Percentiles rank a stretch among this genome's conserved stretches.
These are phyloP conservation scores for Myoxocephalus aenaeus DNA, from an alignment of 2,797 vertebrate species.

Conservation along the genomic window DNA sequence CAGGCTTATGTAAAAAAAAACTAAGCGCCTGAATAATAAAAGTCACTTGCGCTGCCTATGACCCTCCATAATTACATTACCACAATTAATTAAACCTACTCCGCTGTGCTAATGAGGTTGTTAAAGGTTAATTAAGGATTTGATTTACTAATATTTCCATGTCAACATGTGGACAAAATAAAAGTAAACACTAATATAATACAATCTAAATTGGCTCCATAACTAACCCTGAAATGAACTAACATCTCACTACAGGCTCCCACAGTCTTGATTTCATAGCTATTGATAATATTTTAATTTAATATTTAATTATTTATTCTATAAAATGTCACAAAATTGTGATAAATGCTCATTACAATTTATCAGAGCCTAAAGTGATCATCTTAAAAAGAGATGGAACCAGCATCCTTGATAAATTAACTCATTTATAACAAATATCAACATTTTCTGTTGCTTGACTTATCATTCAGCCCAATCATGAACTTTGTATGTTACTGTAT, in stretches of 20 bases:
- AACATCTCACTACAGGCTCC: background rate
- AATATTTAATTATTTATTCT: background rate
- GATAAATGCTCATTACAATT: background rate
- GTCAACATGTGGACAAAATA: constrained; percentile 30
- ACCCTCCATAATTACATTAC: constrained; percentile 34
- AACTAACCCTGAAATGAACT: background rate
- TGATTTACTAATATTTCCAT: constrained; percentile 52
- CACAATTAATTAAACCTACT: constrained; percentile 35
- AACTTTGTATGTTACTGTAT: background rate
- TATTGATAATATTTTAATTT: background rate
- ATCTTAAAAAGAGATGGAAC: background rate
- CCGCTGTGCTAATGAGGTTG: constrained; percentile 52
- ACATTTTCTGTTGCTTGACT: background rate
- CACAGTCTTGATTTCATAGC: background rate
- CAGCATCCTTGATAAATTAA: background rate
- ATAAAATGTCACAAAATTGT: background rate
- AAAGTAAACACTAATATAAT: background rate
- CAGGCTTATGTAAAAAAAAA: constrained; percentile 8
- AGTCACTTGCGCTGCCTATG: constrained; percentile 20
- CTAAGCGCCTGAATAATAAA: constrained; percentile 9
- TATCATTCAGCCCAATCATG: background rate
- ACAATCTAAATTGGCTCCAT: background rate
- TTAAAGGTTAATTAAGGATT: constrained; percentile 44
- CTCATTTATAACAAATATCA: background rate
- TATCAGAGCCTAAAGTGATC: background rate